Percentiles rank a stretch among this genome's conserved stretches.
Conservation (phyloP, 2,113 vertebrate species). For the Myxocyprinus asiaticus region DNA sequence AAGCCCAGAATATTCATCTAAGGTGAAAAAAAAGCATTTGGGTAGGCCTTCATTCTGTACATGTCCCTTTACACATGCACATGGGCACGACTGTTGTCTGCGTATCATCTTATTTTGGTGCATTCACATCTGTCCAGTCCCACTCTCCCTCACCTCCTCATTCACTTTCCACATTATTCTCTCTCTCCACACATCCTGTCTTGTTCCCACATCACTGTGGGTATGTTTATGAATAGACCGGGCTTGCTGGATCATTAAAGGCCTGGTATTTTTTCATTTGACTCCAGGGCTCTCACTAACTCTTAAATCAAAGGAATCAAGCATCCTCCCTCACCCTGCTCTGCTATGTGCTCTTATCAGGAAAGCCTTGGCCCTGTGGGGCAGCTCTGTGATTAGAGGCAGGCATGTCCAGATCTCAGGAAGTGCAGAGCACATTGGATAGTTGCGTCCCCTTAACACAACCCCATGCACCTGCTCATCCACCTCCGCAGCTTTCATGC, state of each 20-base stretch:
- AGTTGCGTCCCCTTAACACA: not conserved
- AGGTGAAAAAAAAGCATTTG: no score
- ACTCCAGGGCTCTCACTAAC: no score
- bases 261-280: conserved; percentile 21
- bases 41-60: no score
- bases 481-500: conserved; percentile 25
- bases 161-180: not conserved
- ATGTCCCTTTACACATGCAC: no score
- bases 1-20: conserved; percentile 77
- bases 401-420: conserved; percentile 1
- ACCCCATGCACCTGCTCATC: conserved; percentile 20
- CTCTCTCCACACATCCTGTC: not conserved
- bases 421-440: conserved; percentile 2
- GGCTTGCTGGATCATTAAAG: conserved; percentile 22
- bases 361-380: conserved; percentile 38
- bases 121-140: not conserved
- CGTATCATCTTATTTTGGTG: no score
- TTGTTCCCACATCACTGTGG: not conserved
- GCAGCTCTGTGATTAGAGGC: not conserved
- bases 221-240: not conserved
- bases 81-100: no score
- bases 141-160: not conserved
- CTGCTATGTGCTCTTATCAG: conserved; percentile 34
- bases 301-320: conserved; percentile 25
- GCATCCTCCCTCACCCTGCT: conserved; percentile 19